A percentile compares a stretch with the other conserved stretches of the same genome.
Evolutionary conservation across 2,113 vertebrate genomes (phyloP).

Genomic region (Aspidoscelis tigris): DNA sequence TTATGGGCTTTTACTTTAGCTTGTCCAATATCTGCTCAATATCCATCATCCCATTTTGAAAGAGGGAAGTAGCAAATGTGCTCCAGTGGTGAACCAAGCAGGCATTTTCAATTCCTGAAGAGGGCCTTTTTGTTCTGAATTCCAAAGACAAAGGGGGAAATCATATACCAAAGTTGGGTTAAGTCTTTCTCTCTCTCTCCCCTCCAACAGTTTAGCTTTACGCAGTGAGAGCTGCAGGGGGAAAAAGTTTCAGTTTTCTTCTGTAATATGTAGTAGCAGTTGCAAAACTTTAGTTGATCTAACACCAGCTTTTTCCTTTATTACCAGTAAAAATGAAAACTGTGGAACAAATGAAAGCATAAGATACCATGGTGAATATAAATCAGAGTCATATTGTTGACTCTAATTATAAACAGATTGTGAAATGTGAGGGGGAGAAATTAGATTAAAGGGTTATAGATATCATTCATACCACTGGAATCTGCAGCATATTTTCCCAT

Average conservation of each 20-base stretch:
- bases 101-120: constrained; percentile 77
- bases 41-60: constrained; percentile 83
- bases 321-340: constrained; percentile 52
- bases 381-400: constrained; percentile 69
- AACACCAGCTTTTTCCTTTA: constrained; percentile 38
- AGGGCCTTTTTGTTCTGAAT: constrained; percentile 80
- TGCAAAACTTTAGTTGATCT: constrained; percentile 60
- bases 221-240: constrained; percentile 64
- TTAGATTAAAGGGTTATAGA: constrained; percentile 70
- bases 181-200: constrained; percentile 59
- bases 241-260: constrained; percentile 66
- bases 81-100: constrained; percentile 77
- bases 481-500: constrained; percentile 40
- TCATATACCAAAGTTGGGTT: constrained; percentile 72
- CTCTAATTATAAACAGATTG: constrained; percentile 64
- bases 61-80: constrained; percentile 79
- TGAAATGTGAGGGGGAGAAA: constrained; percentile 59
- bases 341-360: constrained; percentile 56
- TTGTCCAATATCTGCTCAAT: constrained; percentile 81
- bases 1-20: constrained; percentile 80
- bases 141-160: constrained; percentile 76
- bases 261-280: constrained; percentile 65
- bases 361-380: constrained; percentile 66
- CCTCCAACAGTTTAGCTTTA: constrained; percentile 64
- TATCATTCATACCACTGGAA: constrained; percentile 67